Base-by-base conservation (phyloP, 2,113 vertebrate species). In the Hylia prasina region DNA sequence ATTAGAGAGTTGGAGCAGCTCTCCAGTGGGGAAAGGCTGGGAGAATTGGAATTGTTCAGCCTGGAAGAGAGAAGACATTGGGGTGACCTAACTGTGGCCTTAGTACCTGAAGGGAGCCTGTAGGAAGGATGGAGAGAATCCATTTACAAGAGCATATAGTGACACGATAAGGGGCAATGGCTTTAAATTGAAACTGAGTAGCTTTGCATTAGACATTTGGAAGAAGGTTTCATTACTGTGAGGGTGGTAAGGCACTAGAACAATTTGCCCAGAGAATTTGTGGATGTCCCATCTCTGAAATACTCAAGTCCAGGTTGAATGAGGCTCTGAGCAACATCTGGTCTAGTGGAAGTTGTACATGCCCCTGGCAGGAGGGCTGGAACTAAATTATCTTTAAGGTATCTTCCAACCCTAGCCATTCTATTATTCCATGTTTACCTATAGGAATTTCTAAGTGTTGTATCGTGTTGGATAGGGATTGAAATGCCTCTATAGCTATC, bases 281-380 rank as follows among this genome's bases (percentile, higher is more conserved):
- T 30, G 39, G 22, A 13, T 81, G 12, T 4, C 27, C 10, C 25
- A 65, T 37, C 22, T 17, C 35, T 16, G 12, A 19, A 45, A 75
- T 45, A 11, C 3, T n/a, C 28, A 25, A 40, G 20, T 8, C 9
- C 24, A 15, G 4, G 13, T 13, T 53, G 61, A 11, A 47, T 60
- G 39, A 24, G 20, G 24, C 4, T 60, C 25, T 5, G 9, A 89
- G 17, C 11, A 75, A n/a, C 17, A n/a, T 25, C 17, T 68, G 13
- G 9, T 40, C 53, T 23, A 65, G 37, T 61, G 39, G 9, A 60
- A 75, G 30, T 4, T 40, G 39, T 18, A 17, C 0, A 0, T 89
- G n/a, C 22, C 30, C 8, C 22, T 11, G 30, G 30, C 7, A 10
- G 25, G 61, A 51, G 24, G 45, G 16, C 13, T 60, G 30, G 53